A percentile compares a stretch with the other conserved stretches of the same genome.
These are phyloP conservation scores for Heterotilapia buettikoferi DNA, from an alignment of 2,113 vertebrate genomes.

Conservation along the genomic window DNA sequence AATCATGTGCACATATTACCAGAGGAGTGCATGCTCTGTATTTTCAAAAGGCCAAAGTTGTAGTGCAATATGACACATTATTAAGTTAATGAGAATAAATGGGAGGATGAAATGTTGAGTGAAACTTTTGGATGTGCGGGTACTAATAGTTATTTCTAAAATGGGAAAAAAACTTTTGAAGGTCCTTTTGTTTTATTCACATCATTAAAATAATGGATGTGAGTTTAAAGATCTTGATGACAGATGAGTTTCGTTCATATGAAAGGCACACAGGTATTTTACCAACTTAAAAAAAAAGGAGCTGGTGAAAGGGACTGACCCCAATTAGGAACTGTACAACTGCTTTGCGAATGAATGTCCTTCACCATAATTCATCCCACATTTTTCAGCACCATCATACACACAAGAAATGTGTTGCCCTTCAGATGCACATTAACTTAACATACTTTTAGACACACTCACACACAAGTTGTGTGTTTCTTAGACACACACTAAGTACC, in stretches of 20 bases:
- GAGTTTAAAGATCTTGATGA: neutral
- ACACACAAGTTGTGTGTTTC: neutral
- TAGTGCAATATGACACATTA: neutral
- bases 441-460: neutral
- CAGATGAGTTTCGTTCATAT: neutral
- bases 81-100: neutral
- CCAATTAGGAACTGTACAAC: neutral
- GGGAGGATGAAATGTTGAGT: neutral
- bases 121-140: neutral
- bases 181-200: neutral
- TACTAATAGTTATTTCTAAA: neutral
- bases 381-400: neutral
- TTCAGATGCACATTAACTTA: slow-evolving; percentile 3
- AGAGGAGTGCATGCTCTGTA: neutral
- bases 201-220: slow-evolving; percentile 16
- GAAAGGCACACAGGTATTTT: neutral
- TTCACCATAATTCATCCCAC: neutral
- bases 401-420: neutral
- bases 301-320: neutral
- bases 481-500: slow-evolving; percentile 8
- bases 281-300: neutral
- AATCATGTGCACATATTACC: neutral
- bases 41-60: neutral
- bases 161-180: neutral
- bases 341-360: neutral